phyloP scores from a whole-genome alignment of 2,113 vertebrate species.

The Microcebus lehilahytsara region DNA sequence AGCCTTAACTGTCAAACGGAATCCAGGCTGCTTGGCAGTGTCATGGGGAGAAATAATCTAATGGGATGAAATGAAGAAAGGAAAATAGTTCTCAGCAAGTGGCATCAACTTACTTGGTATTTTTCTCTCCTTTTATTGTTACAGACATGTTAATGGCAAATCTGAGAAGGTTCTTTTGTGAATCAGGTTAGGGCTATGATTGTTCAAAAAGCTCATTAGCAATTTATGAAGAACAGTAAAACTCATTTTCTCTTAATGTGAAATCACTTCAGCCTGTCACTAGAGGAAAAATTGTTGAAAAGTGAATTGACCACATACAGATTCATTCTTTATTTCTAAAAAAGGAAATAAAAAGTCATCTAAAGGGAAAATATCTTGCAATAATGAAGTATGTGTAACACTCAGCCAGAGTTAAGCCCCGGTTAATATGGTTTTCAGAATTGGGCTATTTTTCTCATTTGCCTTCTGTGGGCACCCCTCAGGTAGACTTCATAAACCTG shows the following conservation, averaged over 20 bases:
- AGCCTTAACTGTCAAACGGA: neutral
- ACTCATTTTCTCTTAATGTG: constrained; percentile 54
- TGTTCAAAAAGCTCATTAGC: constrained; percentile 60
- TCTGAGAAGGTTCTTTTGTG: constrained; percentile 24
- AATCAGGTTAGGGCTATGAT: constrained; percentile 23
- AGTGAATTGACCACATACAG: constrained; percentile 45
- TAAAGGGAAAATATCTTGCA: neutral
- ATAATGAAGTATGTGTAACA: neutral
- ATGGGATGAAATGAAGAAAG: constrained; percentile 1
- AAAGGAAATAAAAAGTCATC: neutral
- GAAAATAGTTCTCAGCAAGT: constrained; percentile 38
- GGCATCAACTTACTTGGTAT: neutral
- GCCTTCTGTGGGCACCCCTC: neutral
- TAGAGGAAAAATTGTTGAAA: constrained; percentile 15
- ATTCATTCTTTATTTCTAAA: constrained; percentile 17
- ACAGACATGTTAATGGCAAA: constrained; percentile 37
- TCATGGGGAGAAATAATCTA: neutral
- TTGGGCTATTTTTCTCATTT: neutral
- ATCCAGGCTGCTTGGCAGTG: neutral
- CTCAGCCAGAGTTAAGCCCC: neutral
- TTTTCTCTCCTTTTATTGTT: constrained; percentile 29
- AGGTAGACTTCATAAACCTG: neutral
- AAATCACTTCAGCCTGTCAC: constrained; percentile 63
- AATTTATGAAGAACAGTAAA: constrained; percentile 58
- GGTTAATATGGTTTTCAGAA: neutral